Evolutionary conservation across 2,797 vertebrate genomes (phyloP).

Genomic region (Todus mexicanus): DNA sequence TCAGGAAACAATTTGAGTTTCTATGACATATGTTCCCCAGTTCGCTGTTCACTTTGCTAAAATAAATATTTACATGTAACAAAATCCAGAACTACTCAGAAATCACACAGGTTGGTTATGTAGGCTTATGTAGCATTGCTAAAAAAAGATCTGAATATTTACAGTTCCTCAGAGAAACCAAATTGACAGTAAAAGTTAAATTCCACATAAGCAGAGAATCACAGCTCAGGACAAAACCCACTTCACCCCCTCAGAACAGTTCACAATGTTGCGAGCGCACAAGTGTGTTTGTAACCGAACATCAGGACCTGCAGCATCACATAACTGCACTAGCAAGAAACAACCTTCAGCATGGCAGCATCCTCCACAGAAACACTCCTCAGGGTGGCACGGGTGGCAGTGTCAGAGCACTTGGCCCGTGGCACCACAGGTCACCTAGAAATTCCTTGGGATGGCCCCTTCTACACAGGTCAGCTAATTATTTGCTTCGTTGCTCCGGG

Average conservation of each 20-base stretch:
- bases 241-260: background rate
- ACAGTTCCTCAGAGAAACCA: background rate
- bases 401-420: background rate
- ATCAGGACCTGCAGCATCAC: background rate
- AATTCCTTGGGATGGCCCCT: background rate
- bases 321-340: background rate
- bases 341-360: background rate
- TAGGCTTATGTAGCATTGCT: background rate
- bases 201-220: background rate
- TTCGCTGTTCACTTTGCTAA: background rate
- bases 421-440: background rate
- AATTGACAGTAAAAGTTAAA: background rate
- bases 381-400: background rate
- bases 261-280: background rate
- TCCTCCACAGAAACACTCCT: background rate
- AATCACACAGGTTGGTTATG: background rate
- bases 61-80: conserved; percentile 14
- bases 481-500: background rate
- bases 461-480: background rate
- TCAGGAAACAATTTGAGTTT: background rate
- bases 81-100: background rate
- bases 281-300: background rate
- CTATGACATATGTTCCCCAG: background rate
- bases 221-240: background rate
- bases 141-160: background rate